phyloP scores from a whole-genome alignment of 2,888 invertebrate species.

The Pseudococcus viburni region DNA sequence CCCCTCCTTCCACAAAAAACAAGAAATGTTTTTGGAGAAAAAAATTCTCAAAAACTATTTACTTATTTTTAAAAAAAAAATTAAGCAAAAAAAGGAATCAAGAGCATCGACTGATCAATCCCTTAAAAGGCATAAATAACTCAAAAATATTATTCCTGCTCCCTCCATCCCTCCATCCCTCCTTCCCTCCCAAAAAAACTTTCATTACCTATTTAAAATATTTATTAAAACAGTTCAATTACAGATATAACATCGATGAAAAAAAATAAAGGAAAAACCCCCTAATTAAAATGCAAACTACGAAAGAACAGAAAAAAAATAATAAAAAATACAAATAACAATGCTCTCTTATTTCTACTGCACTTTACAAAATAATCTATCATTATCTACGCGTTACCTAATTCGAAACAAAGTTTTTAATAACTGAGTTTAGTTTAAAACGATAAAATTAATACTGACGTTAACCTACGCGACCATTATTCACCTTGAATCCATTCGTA shows the following conservation, averaged over 20 bases:
- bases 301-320: slow-evolving; percentile 44
- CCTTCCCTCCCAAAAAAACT: background rate
- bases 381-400: slow-evolving; percentile 22
- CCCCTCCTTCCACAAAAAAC: too few species aligned
- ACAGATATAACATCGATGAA: slow-evolving; percentile 50
- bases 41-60: too few species aligned
- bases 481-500: slow-evolving; percentile 9
- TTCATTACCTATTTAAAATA: slow-evolving; percentile 4
- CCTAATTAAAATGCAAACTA: slow-evolving; percentile 54
- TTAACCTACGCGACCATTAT: background rate
- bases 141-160: too few species aligned
- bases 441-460: slow-evolving; percentile 39
- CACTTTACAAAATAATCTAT: background rate
- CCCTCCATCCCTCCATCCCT: too few species aligned
- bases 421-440: slow-evolving; percentile 38
- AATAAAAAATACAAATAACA: slow-evolving; percentile 39
- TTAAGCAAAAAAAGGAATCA: too few species aligned
- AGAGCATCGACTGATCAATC: too few species aligned
- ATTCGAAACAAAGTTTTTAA: slow-evolving; percentile 13
- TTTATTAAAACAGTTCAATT: slow-evolving; percentile 53
- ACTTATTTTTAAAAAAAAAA: too few species aligned
- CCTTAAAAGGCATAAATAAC: too few species aligned
- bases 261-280: slow-evolving; percentile 9
- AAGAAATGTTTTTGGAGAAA: too few species aligned
- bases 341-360: background rate